A percentile compares a stretch with the other conserved stretches of the same genome.
phyloP scores from a whole-genome alignment of 2,113 vertebrate genomes.

The Odobenus rosmarus region DNA sequence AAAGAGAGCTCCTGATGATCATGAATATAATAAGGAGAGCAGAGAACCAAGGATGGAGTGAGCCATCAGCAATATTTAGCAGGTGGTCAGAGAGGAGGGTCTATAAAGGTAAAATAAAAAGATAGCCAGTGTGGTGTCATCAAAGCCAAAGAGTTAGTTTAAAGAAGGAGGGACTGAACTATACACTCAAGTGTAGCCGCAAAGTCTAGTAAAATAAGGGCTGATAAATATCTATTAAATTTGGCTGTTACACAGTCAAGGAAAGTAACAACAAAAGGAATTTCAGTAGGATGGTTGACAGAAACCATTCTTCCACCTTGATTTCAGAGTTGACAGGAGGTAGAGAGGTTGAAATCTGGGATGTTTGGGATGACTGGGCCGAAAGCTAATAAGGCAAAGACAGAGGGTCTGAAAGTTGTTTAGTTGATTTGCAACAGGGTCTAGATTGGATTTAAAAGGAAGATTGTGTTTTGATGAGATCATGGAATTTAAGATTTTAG shows the following conservation, averaged over 20 bases:
- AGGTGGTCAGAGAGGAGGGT: neutral
- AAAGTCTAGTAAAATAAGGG: neutral
- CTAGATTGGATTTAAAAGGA: neutral
- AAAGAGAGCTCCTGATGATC: neutral
- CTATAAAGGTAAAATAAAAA: neutral
- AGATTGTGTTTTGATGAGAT: neutral
- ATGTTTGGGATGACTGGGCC: neutral
- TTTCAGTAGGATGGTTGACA: neutral
- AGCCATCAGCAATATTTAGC: neutral
- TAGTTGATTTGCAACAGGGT: neutral
- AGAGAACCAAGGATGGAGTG: neutral
- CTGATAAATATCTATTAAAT: neutral
- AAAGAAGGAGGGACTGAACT: neutral
- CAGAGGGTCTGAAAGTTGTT: neutral
- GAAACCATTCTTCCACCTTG: neutral
- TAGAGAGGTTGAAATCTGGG: neutral
- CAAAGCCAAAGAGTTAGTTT: neutral
- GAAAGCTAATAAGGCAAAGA: neutral
- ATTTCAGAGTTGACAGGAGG: neutral
- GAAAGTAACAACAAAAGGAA: neutral
- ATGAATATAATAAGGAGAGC: neutral
- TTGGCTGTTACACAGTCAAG: neutral
- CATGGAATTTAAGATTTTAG: slow-evolving; percentile 8
- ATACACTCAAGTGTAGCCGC: neutral
- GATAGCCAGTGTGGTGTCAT: neutral